Base-by-base conservation (phyloP, 2,888 invertebrate species). In the Stramonita haemastoma region DNA sequence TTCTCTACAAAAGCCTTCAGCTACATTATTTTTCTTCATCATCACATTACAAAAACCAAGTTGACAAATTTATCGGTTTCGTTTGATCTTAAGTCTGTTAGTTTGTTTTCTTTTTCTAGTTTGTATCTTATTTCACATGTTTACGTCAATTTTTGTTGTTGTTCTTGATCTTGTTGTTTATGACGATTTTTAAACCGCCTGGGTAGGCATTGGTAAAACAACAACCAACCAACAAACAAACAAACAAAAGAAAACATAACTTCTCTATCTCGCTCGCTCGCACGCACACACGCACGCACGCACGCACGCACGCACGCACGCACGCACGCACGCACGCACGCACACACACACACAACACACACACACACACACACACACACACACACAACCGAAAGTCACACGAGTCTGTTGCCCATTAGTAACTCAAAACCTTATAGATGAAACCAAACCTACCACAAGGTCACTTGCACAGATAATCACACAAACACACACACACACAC, bases 241-340 rank as follows among this genome's bases (percentile, higher is more conserved):
- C 73, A 8, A 17, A 73, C 73, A 73, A 17, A 73, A 17, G 29
- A 11, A 73, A 17, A 73, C 11, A 73, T 26, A n/a, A 17, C 8
- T 4, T 2, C 73, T 26, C 73, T 26, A 13, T 26, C 73, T 26
- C 73, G n/a, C n/a, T 26, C 73, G n/a, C 85, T 26, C 87, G 17
- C 73, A 56, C 32, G 22, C 66, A 2, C 70, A n/a, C 87, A 87
- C 73, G 15, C 73, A 70, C 70, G 15, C 66, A 87, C 87, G 70
- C 66, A 87, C 66, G 34, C 34, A 87, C 87, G 32, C 87, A 70
- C 73, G 73, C 73, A n/a, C 73, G n/a, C 73, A n/a, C 73, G n/a
- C 73, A n/a, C 70, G 22, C 70, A 70, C 70, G 22, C 70, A 26
- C 70, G 22, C 70, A 70, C 70, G 70, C 86, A 86, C 86, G 66